phyloP scores from a whole-genome alignment of 2,113 vertebrate species.

The Copsychus sechellarum region DNA sequence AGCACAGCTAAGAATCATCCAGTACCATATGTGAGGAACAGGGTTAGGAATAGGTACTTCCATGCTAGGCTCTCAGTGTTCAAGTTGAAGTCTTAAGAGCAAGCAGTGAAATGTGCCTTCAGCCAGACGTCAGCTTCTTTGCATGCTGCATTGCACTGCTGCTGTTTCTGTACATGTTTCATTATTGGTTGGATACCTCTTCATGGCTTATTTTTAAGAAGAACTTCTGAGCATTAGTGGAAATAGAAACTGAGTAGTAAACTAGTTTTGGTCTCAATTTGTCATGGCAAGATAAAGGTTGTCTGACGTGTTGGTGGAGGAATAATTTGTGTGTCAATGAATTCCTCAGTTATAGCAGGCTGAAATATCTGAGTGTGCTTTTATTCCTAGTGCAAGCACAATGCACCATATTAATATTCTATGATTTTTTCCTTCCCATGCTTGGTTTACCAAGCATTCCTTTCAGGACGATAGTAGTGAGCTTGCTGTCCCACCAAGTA shows the following conservation, averaged over 20 bases:
- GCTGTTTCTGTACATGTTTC: not conserved
- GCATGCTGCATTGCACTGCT: conserved; percentile 19
- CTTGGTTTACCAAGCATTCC: conserved; percentile 83
- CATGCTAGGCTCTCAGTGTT: not conserved
- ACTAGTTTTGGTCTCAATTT: not conserved
- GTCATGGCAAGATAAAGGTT: not conserved
- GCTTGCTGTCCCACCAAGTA: conserved; percentile 95
- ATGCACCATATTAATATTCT: not conserved
- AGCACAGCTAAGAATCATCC: not conserved
- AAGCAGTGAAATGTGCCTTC: not conserved
- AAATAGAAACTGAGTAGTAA: not conserved
- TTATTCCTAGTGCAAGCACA: not conserved
- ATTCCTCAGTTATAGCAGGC: not conserved
- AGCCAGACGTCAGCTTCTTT: not conserved
- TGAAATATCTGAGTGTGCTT: not conserved
- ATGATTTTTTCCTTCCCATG: not conserved
- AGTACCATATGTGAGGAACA: not conserved
- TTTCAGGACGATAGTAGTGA: conserved; percentile 95
- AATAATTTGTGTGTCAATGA: not conserved
- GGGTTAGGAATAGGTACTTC: not conserved
- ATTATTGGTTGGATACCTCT: not conserved
- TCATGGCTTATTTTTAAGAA: not conserved
- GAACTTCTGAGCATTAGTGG: not conserved
- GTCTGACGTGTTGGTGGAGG: not conserved
- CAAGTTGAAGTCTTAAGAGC: not conserved